Conservation (phyloP, 23 tunicate genomes). For the Styela clava region DNA sequence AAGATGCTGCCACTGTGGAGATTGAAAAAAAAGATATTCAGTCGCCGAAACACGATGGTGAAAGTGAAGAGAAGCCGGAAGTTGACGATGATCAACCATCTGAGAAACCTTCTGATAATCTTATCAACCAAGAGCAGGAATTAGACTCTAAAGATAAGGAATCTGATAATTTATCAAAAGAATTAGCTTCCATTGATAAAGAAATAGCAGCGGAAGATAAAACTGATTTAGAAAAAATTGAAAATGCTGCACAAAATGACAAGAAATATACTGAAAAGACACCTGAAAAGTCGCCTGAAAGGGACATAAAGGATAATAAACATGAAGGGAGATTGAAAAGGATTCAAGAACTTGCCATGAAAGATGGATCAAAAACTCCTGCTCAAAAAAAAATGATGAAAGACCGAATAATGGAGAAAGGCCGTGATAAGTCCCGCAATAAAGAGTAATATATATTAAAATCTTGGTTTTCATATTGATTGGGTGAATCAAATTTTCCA, state of each 20-base stretch:
- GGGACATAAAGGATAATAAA: background rate
- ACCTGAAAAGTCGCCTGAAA: background rate
- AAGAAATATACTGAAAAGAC: background rate
- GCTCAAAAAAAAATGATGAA: background rate
- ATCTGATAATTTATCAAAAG: background rate
- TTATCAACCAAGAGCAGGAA: background rate
- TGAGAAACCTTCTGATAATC: background rate
- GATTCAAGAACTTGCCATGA: background rate
- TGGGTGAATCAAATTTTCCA: no score
- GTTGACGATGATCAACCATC: background rate
- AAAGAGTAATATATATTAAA: no score
- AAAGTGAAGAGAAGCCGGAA: background rate
- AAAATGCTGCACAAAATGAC: background rate
- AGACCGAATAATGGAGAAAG: background rate
- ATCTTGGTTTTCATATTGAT: no score
- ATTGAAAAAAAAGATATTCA: background rate
- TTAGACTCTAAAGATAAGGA: background rate
- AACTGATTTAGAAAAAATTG: background rate
- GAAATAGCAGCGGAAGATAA: background rate
- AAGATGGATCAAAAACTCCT: background rate
- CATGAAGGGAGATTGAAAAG: background rate
- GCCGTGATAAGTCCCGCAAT: no score
- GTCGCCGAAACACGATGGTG: background rate
- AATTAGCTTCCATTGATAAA: background rate
- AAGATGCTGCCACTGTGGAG: background rate